These are phyloP conservation scores for Eupithecia insigniata DNA, from an alignment of 2,888 invertebrate species.

Conservation along the genomic window DNA sequence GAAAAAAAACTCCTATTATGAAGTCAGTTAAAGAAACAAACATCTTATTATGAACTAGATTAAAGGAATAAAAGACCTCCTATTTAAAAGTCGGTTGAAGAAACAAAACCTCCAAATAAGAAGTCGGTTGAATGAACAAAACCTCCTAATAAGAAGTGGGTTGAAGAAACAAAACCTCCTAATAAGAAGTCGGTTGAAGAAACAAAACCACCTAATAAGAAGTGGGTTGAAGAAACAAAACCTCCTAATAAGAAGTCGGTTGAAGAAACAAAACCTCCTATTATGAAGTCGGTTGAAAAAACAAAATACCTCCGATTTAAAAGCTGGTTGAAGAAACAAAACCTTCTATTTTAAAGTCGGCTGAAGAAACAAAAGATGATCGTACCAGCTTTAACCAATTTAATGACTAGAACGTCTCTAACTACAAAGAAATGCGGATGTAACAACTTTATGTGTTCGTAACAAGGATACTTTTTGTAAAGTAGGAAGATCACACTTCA, in stretches of 20 bases:
- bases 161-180: background rate
- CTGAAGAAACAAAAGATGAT: background rate
- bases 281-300: background rate
- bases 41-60: too few relatives aligned
- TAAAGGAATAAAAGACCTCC: too few relatives aligned
- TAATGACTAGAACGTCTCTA: background rate
- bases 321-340: too few relatives aligned
- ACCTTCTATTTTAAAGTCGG: background rate
- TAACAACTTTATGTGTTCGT: conserved; percentile 31
- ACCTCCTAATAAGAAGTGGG: background rate
- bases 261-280: background rate
- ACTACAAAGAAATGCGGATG: conserved; percentile 48
- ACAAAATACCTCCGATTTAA: too few relatives aligned
- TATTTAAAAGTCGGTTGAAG: background rate
- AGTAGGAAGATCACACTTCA: conserved; percentile 17
- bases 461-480: conserved; percentile 8
- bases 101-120: too few relatives aligned
- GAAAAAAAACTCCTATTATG: background rate
- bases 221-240: background rate
- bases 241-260: background rate
- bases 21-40: background rate
- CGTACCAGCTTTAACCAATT: background rate
- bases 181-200: background rate
- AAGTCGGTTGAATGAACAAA: too few relatives aligned
- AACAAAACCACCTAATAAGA: too few relatives aligned